Evolutionary conservation across 2,797 vertebrate species (phyloP), one percentile per base, ranked within the genome.

Genomic region (Strix occidentalis): DNA sequence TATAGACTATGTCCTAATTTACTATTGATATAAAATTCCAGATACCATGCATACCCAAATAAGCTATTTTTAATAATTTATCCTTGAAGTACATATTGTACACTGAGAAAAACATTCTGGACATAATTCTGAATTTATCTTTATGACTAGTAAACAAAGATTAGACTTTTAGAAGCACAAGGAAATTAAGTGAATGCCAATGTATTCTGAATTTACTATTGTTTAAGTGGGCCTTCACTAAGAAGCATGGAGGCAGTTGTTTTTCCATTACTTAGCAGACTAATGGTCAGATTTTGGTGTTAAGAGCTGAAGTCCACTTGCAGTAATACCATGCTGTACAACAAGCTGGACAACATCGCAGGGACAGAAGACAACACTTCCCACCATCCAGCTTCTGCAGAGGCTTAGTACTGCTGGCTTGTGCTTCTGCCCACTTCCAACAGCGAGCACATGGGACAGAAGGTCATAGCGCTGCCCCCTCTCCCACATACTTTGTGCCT

Each of bases 351-450:
- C 57, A 41, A 23, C 25, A 65, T 6, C 0, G 1, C 24, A 26
- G 0, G 0, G 28, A 20, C 2, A 1, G 50, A 25, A 39, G 46
- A 54, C 24, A 37, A 48, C 1, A 0, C 41, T 50, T 70, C 37
- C 37, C 11, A 17, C 26, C 5, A 0, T 16, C 16, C 35, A 24
- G 28, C 41, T 17, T 39, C 69, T 43, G 11, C 2, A 14, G 26
- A n/a, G 23, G 8, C 23, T 74, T 9, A 7, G 6, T 33, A 45
- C 20, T 13, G 46, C 18, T 7, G 60, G 5, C 16, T 18, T 26
- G 39, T 46, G 35, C 46, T 80, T 48, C 75, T 65, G 51, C 26
- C 41, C 13, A 3, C 69, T n/a, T 54, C 31, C 50, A 56, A 12
- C 45, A 29, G n/a, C 4, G 2, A 91, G 68, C 23, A 37, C 0